Evolutionary conservation across 2,797 vertebrate species (phyloP), one percentile per base, ranked within the genome.

Genomic region (Parambassis ranga): DNA sequence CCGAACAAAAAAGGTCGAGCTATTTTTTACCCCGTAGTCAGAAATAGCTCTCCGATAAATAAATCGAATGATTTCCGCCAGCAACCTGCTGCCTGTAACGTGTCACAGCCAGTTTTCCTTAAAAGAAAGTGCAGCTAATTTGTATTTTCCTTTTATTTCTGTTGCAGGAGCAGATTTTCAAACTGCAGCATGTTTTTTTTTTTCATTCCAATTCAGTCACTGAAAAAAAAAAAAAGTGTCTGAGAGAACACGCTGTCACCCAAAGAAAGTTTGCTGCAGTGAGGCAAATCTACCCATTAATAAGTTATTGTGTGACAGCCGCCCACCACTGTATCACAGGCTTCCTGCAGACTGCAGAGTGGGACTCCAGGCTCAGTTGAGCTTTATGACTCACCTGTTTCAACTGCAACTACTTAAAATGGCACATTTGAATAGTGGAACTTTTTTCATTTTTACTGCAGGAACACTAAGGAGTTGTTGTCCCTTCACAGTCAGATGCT

Each of bases 341-440:
- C 79, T 75, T 72, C 70, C 75, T 81, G 71, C 79, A 68, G 65
- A 69, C 85, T 75, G 65, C 73, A 75, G 82, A 87, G 79, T 57
- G 81, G 79, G 71, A 76, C 81, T 79, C 65, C 58, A 75, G 79
- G 68, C 81, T 81, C 82, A 72, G 43, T 35, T 8, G 3, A 55
- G 71, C 75, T 81, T 83, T 83, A 71, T 88, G 88, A 90, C 75
- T 87, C 85, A 90, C 82, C 77, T 74, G 75, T 69, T 82, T 86
- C 68, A 75, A 64, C 75, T 66, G 61, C 73, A 77, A 48, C 51
- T 44, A 68, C 71, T 82, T 77, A 65, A 83, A 87, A 87, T 79
- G 82, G 76, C 76, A 81, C 77, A 84, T 81, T 82, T 84, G 67
- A 87, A 78, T 70, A 72, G 55, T 39, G 71, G 48, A 68, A 79